Percentiles rank a stretch among this genome's conserved stretches.
Conservation (phyloP, 2,797 vertebrate genomes). For the Myiothlypis coronata region DNA sequence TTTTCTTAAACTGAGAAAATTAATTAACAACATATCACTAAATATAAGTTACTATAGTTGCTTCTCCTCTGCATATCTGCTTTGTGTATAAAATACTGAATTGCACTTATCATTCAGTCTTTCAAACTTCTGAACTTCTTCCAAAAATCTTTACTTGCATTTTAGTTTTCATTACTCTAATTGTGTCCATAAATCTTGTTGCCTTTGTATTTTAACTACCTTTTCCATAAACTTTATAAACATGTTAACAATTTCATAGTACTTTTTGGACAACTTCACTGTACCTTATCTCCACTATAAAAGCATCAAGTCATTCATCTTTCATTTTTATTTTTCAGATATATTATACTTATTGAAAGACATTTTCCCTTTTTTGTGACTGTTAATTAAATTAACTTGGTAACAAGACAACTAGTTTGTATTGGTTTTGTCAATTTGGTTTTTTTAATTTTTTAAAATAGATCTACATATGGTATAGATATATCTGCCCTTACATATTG, state of each 20-base stretch:
- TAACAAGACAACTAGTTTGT: not conserved
- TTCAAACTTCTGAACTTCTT: not conserved
- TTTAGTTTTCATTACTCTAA: not conserved
- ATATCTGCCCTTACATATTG: not conserved
- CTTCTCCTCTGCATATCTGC: not conserved
- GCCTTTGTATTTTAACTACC: fast-evolving
- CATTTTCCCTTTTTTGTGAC: not conserved
- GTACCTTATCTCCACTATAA: not conserved
- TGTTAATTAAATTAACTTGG: not conserved
- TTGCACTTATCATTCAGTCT: not conserved
- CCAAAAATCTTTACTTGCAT: not conserved
- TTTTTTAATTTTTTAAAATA: not conserved
- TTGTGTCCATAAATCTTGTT: not conserved
- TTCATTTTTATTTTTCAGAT: not conserved
- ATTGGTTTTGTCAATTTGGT: fast-evolving
- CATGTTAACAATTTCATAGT: not conserved
- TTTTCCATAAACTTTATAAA: not conserved
- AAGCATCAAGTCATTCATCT: fast-evolving
- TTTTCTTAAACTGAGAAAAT: not conserved
- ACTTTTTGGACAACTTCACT: not conserved
- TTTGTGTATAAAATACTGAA: not conserved
- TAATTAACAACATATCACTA: not conserved
- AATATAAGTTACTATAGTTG: not conserved
- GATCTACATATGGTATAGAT: not conserved
- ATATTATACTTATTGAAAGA: not conserved